A percentile compares a stretch with the other conserved stretches of the same genome.
Evolutionary conservation across 2,888 invertebrate species (phyloP).

Genomic region (Sesia bembeciformis): DNA sequence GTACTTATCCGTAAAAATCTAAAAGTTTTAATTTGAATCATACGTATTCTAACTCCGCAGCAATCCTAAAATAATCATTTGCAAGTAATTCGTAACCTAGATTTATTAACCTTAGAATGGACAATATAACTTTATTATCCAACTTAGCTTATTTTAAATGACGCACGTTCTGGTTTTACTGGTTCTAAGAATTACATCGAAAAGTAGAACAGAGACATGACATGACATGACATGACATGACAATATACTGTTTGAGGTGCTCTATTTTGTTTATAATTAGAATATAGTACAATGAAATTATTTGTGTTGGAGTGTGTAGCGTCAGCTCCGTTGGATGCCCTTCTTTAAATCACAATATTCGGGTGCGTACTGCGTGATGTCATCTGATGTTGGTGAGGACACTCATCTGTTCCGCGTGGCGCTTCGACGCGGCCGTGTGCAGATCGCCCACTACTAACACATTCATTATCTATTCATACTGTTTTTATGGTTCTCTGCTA

Average conservation of each 20-base stretch:
- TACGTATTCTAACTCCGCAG: too few species aligned
- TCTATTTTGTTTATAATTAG: neutral
- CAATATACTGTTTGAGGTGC: neutral
- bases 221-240: neutral
- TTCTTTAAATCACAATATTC: constrained; percentile 1
- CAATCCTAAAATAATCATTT: too few species aligned
- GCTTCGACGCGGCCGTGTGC: neutral
- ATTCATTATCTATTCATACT: constrained; percentile 6
- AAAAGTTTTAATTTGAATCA: too few species aligned
- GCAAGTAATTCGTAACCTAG: too few species aligned
- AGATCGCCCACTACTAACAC: constrained; percentile 21
- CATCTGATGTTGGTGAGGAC: constrained; percentile 9
- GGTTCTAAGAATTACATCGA: neutral
- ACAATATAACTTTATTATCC: neutral
- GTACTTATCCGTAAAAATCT: too few species aligned
- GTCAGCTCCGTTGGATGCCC: neutral
- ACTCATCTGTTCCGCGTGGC: constrained; percentile 17
- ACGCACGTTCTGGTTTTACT: constrained; percentile 2
- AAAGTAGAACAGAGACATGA: neutral
- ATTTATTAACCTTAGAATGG: neutral
- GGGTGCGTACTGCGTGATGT: constrained; percentile 17
- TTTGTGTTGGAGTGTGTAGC: neutral
- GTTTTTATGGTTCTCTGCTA: neutral
- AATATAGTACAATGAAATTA: constrained; percentile 4
- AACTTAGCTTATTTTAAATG: neutral